phyloP scores from a whole-genome alignment of 2,797 vertebrate species.

The Steatocranus sp. region DNA sequence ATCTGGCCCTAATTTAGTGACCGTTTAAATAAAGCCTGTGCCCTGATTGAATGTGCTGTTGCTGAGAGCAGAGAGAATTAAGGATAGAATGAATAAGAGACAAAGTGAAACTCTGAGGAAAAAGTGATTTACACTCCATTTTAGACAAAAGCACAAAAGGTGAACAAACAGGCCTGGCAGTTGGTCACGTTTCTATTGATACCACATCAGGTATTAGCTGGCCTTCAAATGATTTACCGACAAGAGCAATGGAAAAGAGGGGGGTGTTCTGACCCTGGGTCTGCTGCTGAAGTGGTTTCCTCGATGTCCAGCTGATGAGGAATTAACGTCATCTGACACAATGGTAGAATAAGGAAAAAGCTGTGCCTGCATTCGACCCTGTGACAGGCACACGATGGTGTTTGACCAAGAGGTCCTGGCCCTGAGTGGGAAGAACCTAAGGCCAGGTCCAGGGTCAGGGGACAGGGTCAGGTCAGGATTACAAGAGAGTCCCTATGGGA shows the following conservation, averaged over 20 bases:
- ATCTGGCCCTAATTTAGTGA: constrained; percentile 27
- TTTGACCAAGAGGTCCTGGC: constrained; percentile 56
- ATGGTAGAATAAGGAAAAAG: constrained; percentile 38
- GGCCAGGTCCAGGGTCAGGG: constrained; percentile 54
- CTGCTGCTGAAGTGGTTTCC: constrained; percentile 29
- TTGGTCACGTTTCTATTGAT: constrained; percentile 9
- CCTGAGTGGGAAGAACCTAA: constrained; percentile 20
- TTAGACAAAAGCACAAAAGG: constrained; percentile 33
- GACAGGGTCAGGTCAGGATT: constrained; percentile 39
- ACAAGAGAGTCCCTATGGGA: constrained; percentile 53
- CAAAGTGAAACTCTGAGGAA: constrained; percentile 2
- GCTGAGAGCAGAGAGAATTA: neutral
- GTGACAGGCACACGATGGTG: constrained; percentile 59
- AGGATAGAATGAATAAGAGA: neutral
- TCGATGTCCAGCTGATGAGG: constrained; percentile 44
- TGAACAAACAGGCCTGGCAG: constrained; percentile 13
- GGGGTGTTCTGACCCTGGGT: constrained; percentile 16
- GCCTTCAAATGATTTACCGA: neutral
- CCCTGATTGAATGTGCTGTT: constrained; percentile 7
- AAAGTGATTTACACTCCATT: constrained; percentile 22
- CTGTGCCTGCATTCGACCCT: constrained; percentile 38
- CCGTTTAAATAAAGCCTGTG: constrained; percentile 30
- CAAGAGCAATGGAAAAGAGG: neutral
- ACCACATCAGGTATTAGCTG: neutral
- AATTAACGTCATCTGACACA: constrained; percentile 60